Evolutionary conservation across 2,888 invertebrate species (phyloP), one percentile per base, ranked within the genome.

Genomic region (Teleiodes luculella): DNA sequence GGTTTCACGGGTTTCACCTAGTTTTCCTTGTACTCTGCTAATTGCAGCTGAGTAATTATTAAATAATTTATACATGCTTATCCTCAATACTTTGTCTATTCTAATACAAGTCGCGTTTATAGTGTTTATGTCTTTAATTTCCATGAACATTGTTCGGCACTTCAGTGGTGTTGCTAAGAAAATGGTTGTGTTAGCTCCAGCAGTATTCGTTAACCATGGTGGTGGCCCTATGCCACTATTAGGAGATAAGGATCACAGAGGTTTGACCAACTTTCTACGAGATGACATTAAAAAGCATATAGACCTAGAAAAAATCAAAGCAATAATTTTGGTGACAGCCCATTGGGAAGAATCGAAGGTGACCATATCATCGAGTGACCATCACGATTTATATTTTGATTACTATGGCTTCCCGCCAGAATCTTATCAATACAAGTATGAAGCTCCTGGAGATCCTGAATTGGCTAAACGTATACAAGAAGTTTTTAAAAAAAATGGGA

Each of bases 381-480:
- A 82, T 11, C 89, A 89, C 54, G 72, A 79, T 56, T 66, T 89
- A 13, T 87, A 86, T 60, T 89, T 88, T 56, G 89, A 89, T 59
- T 89, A 89, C 60, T 88, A 88, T 54, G 86, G 86, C 4, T 89
- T 88, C 57, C 87, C 89, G 0, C 79, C 86, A 24, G 89, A 88
- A 71, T 78, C 84, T 0, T 89, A 88, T 57, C 77, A 76, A 51
- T 89, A 89, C 55, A 78, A 68, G n/a, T 88, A 89, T 55, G 74
- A 86, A 10, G 88, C 88, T 0, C 81, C 86, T 0, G 88, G 88
- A 0, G 74, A 87, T 41, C 84, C 88, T 0, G 76, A 72, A 45
- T 57, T 85, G 16, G 88, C 89, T 0, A 69, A 77, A 52, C 68
- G 74, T 0, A 78, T 89, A 5, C 78, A 86, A 16, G 64, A 74